phyloP scores from a whole-genome alignment of 2,888 invertebrate species.

The Oscheius myriophilus region DNA sequence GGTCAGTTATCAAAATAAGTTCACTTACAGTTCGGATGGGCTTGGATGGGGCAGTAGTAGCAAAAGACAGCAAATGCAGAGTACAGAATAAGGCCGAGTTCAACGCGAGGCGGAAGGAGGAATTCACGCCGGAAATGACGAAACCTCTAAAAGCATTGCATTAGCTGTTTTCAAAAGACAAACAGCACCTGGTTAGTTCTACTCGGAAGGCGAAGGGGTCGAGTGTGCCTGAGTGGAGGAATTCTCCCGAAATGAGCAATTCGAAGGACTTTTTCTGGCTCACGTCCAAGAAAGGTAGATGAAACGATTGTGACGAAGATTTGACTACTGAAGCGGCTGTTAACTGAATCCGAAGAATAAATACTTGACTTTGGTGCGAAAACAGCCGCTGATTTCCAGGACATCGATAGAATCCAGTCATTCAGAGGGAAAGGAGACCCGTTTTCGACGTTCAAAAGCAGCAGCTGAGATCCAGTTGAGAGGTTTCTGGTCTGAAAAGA shows the following conservation, averaged over 20 bases:
- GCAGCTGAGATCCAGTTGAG: slow-evolving; percentile 12
- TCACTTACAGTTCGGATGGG: too few species aligned
- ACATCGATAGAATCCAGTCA: slow-evolving; percentile 8
- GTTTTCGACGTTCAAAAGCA: slow-evolving; percentile 7
- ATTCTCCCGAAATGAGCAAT: too few species aligned
- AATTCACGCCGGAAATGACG: background rate
- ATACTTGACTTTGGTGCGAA: too few species aligned
- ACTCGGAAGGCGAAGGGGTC: too few species aligned
- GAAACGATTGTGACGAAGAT: too few species aligned
- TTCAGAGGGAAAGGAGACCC: slow-evolving; percentile 2
- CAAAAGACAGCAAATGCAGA: background rate
- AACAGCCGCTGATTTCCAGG: background rate
- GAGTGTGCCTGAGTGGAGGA: too few species aligned
- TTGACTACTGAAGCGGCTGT: too few species aligned
- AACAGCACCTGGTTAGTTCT: too few species aligned
- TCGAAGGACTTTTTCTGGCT: too few species aligned
- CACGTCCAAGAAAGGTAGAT: too few species aligned
- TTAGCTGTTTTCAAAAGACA: background rate
- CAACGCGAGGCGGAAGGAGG: background rate
- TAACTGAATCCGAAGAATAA: too few species aligned
- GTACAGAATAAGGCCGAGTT: background rate
- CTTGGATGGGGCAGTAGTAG: background rate
- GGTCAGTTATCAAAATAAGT: too few species aligned
- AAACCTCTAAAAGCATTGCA: background rate
- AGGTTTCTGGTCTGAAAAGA: background rate